Percentiles rank a stretch among this genome's conserved stretches.
Conservation (phyloP, 1,140 invertebrate species). For the Drosophila trapezifrons region DNA sequence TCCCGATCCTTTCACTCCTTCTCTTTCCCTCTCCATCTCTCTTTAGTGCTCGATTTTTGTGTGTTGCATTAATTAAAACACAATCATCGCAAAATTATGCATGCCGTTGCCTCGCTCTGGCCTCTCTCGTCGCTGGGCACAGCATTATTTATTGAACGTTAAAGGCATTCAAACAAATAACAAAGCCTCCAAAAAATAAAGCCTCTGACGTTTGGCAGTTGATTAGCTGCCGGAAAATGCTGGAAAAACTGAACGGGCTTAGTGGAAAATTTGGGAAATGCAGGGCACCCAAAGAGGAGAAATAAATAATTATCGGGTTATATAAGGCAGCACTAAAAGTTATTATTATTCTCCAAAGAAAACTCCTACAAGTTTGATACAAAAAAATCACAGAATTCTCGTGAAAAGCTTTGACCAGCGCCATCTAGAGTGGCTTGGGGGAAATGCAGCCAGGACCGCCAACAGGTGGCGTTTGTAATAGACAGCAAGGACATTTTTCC, state of each 20-base stretch:
- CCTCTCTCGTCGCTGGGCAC: conserved; percentile 18
- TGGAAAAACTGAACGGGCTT: not conserved
- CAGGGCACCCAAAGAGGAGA: rapidly evolving
- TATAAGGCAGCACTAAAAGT: not conserved
- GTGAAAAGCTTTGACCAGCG: conserved; percentile 1
- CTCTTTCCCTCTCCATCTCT: not conserved
- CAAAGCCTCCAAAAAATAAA: conserved; percentile 5
- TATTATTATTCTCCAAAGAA: not conserved
- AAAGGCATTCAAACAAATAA: conserved; percentile 60
- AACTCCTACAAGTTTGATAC: not conserved
- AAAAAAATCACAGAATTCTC: not conserved
- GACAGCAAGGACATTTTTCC: not conserved
- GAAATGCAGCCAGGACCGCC: not conserved
- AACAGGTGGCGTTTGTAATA: not conserved
- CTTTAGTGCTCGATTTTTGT: conserved; percentile 30
- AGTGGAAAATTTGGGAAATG: not conserved
- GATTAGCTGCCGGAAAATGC: conserved; percentile 55
- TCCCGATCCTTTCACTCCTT: conserved; percentile 5
- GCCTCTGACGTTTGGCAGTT: conserved; percentile 40
- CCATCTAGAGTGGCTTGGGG: not conserved
- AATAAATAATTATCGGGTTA: not conserved
- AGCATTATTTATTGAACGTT: conserved; percentile 70
- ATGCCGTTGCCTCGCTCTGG: conserved; percentile 47
- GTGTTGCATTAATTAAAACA: conserved; percentile 76
- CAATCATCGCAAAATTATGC: conserved; percentile 76